Percentiles rank a stretch among this genome's conserved stretches.
Conservation (phyloP, 1,140 invertebrate genomes). For the Apis florea region DNA sequence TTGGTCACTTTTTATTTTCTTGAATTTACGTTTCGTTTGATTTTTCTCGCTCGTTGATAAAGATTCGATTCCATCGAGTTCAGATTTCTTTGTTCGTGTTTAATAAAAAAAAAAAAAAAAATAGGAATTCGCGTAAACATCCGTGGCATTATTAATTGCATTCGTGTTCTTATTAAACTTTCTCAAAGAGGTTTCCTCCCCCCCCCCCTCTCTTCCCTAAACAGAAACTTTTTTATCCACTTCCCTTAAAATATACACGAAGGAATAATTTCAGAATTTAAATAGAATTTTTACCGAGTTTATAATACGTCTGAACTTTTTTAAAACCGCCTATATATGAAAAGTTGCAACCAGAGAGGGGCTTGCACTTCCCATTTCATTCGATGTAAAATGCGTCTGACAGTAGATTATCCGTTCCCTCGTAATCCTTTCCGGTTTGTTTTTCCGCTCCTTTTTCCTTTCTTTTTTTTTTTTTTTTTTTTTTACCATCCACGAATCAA, state of each 20-base stretch:
- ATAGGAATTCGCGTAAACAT: too few species aligned
- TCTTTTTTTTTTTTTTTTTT: too few species aligned
- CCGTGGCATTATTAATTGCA: too few species aligned
- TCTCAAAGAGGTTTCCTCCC: too few species aligned
- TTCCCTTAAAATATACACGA: not conserved
- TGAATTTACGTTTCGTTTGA: too few species aligned
- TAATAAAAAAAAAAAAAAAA: too few species aligned
- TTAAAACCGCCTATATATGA: not conserved
- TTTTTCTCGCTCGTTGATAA: too few species aligned
- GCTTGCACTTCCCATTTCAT: not conserved
- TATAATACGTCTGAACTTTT: not conserved
- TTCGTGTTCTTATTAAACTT: too few species aligned
- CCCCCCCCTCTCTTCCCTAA: too few species aligned
- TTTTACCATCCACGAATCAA: not conserved
- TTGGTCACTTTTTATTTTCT: too few species aligned
- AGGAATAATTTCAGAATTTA: not conserved
- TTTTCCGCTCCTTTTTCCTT: not conserved
- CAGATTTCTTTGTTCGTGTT: too few species aligned
- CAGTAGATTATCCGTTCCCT: not conserved
- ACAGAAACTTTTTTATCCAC: not conserved
- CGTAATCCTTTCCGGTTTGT: not conserved
- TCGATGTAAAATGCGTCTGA: not conserved
- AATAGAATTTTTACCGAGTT: conserved; percentile 4
- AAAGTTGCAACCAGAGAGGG: not conserved
- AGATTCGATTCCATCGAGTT: too few species aligned